These are phyloP conservation scores for Varecia variegata DNA, from an alignment of 2,797 vertebrate genomes.

Conservation along the genomic window DNA sequence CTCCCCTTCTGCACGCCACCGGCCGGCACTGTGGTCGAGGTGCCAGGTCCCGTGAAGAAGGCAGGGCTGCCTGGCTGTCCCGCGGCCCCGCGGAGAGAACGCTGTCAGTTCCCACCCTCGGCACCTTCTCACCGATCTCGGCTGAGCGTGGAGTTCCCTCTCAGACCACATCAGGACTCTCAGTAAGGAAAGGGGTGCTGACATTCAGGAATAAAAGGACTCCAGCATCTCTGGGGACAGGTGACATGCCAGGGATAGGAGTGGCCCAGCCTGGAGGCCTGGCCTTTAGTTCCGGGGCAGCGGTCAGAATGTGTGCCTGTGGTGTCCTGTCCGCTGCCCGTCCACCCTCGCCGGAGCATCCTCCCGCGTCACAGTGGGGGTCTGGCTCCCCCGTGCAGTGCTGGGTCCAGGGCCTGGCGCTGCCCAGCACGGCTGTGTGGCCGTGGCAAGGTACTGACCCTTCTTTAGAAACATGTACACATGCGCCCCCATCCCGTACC, in stretches of 20 bases:
- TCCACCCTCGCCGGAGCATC: background rate
- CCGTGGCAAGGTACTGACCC: background rate
- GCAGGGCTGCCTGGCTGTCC: background rate
- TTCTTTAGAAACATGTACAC: too few relatives aligned
- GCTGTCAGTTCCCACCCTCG: background rate
- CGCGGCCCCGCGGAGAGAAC: background rate
- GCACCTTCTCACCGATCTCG: fast-evolving
- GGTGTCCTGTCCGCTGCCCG: background rate
- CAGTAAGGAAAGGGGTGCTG: background rate
- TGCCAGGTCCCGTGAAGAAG: background rate
- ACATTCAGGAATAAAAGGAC: background rate
- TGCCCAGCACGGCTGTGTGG: background rate
- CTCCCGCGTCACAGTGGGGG: background rate
- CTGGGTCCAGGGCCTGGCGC: background rate
- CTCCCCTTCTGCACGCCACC: background rate
- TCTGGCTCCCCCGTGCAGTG: background rate
- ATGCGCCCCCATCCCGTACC: background rate
- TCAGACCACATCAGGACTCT: background rate
- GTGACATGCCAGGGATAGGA: fast-evolving
- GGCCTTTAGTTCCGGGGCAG: background rate
- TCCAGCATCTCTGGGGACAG: background rate
- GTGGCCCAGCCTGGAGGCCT: background rate
- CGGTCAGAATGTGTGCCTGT: fast-evolving
- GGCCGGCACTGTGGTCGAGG: background rate
- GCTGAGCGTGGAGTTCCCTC: background rate